Evolutionary conservation across 1,140 invertebrate genomes (phyloP), one percentile per base, ranked within the genome.

Genomic region (Aphelenchoides fujianensis): DNA sequence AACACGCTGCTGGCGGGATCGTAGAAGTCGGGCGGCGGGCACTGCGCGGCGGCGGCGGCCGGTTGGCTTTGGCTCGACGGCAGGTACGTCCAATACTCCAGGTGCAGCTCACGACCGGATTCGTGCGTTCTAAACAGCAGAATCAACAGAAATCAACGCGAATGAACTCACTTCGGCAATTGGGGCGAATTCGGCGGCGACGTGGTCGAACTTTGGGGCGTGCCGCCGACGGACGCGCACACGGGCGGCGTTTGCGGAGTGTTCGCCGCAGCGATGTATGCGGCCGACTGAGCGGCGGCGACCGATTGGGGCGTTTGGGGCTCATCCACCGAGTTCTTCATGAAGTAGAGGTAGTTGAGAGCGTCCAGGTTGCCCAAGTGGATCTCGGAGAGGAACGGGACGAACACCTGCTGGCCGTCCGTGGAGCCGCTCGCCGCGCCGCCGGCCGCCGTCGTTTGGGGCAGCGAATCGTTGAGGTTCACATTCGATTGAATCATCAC

Each of bases 51-150:
- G 0, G 23, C 57, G 27, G 28, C 12, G 12, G 23, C 63, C 3
- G 12, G 48, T 66, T 55, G 32, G 23, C 12, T 5, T 41, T 0
- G 31, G n/a, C 23, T 72, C 19, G 35, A 64, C 16, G 70, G 32
- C 55, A 31, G 19, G 19, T 23, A 57, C 23, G 84, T 89, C 94
- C 93, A 96, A 85, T 95, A 96, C 84, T 96, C 94, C 0, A 97
- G 87, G 85, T 96, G 94, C 69, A 97, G 88, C 81, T 97, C 94
- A 23, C 95, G 88, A 1, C 91, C 91, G 3, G 79, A 74, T 53
- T 70, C 66, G n/a, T 71, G 32, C 19, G 28, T 31, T 35, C 68
- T 66, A 27, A 69, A 69, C 37, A 32, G n/a, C 34, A 70, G 37
- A 2, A n/a, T 73, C 27, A 71, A 31, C n/a, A n/a, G n/a, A n/a